Base-by-base conservation (phyloP, 2,797 vertebrate genomes). In the Xyrichtys novacula region DNA sequence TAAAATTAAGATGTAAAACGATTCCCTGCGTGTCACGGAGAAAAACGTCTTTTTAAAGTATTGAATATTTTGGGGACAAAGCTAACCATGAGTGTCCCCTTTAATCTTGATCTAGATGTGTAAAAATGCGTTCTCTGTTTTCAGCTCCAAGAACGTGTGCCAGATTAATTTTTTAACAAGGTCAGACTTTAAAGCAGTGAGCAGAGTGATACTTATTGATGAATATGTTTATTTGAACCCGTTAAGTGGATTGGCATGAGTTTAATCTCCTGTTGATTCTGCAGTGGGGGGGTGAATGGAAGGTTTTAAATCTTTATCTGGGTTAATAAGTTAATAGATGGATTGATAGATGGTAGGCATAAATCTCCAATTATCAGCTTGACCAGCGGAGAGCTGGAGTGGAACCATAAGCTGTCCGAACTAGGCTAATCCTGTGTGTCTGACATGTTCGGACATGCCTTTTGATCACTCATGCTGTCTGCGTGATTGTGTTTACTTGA, bases 321-420 rank as follows among this genome's bases (percentile, higher is more conserved):
- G 79, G 88, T 90, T 86, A 89, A 91, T 87, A 89, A 88, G 83
- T 89, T 89, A 89, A 92, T 92, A 91, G 88, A 91, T 89, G 85
- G 89, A 90, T 91, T 91, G 90, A 92, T 90, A 88, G 83, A 91
- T 84, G 74, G 84, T 72, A 34, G 46, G 64, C 81, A 88, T 87
- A 89, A 91, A 93, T 91, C 89, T 91, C 87, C 80, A 92, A 91
- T 91, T 92, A 93, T 89, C 85, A 91, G 90, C 91, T 91, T 82
- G 77, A 80, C 65, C 11, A 5, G 57, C 46, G 71, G 65, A 75
- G 74, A 73, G 74, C 47, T 42, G 61, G 80, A 85, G 79, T 73
- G 77, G 52, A 80, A 72, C 74, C 34, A 4, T 88, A 89, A 91
- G 76, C 90, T 74, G 78, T 42, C 42, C 53, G 31, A 87, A 85